phyloP scores from a whole-genome alignment of 2,888 invertebrate species.

The Phyllotreta striolata region DNA sequence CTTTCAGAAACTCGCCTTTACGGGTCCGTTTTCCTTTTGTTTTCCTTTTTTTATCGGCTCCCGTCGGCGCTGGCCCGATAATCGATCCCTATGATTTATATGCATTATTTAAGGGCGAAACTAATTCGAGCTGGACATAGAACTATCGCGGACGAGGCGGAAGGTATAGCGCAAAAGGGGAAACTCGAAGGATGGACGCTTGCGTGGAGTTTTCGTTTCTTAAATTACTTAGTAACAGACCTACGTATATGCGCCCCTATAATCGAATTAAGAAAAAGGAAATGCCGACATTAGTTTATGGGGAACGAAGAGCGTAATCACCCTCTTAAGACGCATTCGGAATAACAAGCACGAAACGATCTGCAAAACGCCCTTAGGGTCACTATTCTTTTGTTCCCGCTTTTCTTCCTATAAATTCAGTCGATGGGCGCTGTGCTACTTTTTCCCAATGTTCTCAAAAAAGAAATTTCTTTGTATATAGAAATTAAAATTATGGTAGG shows the following conservation, averaged over 20 bases:
- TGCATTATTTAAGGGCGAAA: not conserved
- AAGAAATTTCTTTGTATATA: too few species aligned
- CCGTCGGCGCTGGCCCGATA: not conserved
- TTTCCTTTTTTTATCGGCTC: not conserved
- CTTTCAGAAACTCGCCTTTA: slow-evolving; percentile 6
- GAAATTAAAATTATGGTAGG: too few species aligned
- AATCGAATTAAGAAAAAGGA: slow-evolving; percentile 32
- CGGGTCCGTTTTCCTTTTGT: slow-evolving; percentile 1
- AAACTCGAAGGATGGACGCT: too few species aligned
- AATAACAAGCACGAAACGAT: slow-evolving; percentile 47
- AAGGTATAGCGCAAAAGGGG: too few species aligned
- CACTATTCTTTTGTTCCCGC: slow-evolving; percentile 35
- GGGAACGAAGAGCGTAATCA: slow-evolving; percentile 43
- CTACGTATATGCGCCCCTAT: slow-evolving; percentile 7
- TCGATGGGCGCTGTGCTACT: not conserved
- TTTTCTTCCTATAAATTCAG: not conserved
- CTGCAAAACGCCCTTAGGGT: slow-evolving; percentile 41
- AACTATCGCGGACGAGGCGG: too few species aligned
- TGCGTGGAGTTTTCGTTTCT: too few species aligned
- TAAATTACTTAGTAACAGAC: too few species aligned
- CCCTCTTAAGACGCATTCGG: slow-evolving; percentile 52
- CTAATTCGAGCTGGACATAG: not conserved
- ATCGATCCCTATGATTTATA: slow-evolving; percentile 9
- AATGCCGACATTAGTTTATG: slow-evolving; percentile 47
- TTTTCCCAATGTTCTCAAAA: not conserved